These are phyloP conservation scores for Anabacerthia variegaticeps DNA, from an alignment of 2,797 vertebrate genomes.

Conservation along the genomic window DNA sequence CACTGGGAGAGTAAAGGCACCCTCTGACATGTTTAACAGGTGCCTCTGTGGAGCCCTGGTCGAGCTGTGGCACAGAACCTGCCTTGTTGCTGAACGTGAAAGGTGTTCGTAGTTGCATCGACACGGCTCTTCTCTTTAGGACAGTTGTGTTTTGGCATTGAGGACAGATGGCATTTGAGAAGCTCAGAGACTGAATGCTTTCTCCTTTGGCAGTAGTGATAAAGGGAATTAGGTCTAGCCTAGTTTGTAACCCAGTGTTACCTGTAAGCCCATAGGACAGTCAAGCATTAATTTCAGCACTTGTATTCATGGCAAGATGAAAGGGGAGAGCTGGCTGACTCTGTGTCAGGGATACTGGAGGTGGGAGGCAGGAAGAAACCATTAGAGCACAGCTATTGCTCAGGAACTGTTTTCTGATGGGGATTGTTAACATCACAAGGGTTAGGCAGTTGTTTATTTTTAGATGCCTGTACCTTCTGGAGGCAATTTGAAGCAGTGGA, in stretches of 20 bases:
- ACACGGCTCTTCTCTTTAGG: neutral
- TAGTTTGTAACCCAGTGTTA: neutral
- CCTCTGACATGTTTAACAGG: neutral
- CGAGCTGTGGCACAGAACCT: fast-evolving
- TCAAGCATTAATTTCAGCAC: neutral
- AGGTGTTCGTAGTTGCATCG: neutral
- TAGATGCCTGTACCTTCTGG: slow-evolving; percentile 38
- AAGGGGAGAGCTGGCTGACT: neutral
- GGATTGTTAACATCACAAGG: slow-evolving; percentile 11
- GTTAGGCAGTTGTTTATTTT: slow-evolving; percentile 46
- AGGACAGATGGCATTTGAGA: neutral
- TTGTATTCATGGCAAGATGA: neutral
- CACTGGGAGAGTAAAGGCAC: neutral
- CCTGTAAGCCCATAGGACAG: neutral
- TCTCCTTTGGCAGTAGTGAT: neutral
- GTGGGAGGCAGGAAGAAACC: neutral
- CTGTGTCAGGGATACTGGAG: neutral
- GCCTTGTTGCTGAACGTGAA: neutral
- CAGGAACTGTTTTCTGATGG: neutral
- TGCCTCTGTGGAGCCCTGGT: neutral
- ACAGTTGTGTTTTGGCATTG: neutral
- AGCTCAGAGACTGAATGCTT: neutral
- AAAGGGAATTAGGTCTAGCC: neutral
- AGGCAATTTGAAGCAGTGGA: slow-evolving; percentile 30
- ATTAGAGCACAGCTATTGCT: neutral